Conservation (phyloP, 1,140 invertebrate species). For the Coelopa frigida region DNA sequence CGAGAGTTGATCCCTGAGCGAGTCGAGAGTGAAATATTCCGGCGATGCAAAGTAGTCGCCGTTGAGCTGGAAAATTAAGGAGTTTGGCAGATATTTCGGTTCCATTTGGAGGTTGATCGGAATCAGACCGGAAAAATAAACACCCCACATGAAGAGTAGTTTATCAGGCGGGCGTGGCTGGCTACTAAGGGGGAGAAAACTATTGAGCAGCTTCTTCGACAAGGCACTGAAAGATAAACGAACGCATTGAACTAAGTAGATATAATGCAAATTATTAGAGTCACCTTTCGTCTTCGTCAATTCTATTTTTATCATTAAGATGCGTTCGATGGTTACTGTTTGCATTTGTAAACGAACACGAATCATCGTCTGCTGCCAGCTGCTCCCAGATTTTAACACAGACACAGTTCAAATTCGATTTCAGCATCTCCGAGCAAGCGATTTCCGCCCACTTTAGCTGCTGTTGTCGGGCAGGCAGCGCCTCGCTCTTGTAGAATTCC, state of each 20-base stretch:
- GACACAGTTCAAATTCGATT: constrained; percentile 38
- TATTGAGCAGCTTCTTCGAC: constrained; percentile 15
- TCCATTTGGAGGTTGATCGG: constrained; percentile 50
- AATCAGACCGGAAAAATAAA: constrained; percentile 73
- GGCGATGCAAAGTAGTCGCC: constrained; percentile 75
- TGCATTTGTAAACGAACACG: no score
- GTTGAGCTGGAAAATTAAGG: constrained; percentile 79
- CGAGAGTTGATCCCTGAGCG: constrained; percentile 23
- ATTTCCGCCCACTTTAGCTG: constrained; percentile 56
- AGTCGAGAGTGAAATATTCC: constrained; percentile 36
- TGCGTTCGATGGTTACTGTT: no score
- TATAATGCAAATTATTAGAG: no score
- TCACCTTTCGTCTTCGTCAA: no score
- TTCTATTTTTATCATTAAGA: no score
- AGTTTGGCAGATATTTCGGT: constrained; percentile 62
- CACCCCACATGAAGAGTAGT: constrained; percentile 70
- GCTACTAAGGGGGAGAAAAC: constrained; percentile 19
- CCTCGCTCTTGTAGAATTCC: constrained; percentile 82
- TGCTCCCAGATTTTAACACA: constrained; percentile 38
- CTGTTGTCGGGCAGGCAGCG: constrained; percentile 50
- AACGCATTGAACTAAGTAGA: no score
- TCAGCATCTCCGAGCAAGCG: constrained; percentile 27
- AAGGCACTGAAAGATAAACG: constrained; percentile 14
- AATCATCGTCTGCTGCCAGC: constrained; percentile 11
- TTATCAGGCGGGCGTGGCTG: constrained; percentile 41